Conservation (phyloP, 2,888 invertebrate genomes). For the Ethmia dodecea region DNA sequence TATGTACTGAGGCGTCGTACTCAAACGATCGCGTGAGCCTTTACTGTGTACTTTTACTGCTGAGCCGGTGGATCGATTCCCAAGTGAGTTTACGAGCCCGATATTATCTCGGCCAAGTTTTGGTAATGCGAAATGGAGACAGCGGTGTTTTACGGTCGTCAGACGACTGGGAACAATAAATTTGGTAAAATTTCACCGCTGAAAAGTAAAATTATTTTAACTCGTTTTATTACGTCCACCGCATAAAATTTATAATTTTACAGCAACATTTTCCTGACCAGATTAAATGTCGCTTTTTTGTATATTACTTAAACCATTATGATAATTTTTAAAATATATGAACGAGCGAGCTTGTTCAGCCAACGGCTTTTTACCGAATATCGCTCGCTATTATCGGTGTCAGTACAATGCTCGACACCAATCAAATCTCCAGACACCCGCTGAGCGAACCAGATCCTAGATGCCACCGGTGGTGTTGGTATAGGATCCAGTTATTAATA, state of each 20-base stretch:
- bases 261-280: too few relatives aligned
- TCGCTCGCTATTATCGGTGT: too few relatives aligned
- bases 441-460: constrained; percentile 42
- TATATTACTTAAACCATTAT: too few relatives aligned
- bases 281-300: too few relatives aligned
- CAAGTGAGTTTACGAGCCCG: constrained; percentile 39
- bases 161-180: too few relatives aligned
- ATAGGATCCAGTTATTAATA: constrained; percentile 61
- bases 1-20: constrained; percentile 22
- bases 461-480: constrained; percentile 31
- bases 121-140: constrained; percentile 26
- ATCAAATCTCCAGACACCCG: constrained; percentile 41
- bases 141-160: constrained; percentile 7
- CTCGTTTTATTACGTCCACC: too few relatives aligned
- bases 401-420: constrained; percentile 8
- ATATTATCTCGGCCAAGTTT: constrained; percentile 42
- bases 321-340: too few relatives aligned
- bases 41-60: constrained; percentile 35
- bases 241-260: too few relatives aligned
- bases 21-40: constrained; percentile 37
- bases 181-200: too few relatives aligned
- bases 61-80: constrained; percentile 37
- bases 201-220: too few relatives aligned
- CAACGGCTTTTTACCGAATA: too few relatives aligned
- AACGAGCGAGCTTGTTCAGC: too few relatives aligned